Conservation (phyloP, 2,113 vertebrate species). For the Tretioscincus oriximinensis region DNA sequence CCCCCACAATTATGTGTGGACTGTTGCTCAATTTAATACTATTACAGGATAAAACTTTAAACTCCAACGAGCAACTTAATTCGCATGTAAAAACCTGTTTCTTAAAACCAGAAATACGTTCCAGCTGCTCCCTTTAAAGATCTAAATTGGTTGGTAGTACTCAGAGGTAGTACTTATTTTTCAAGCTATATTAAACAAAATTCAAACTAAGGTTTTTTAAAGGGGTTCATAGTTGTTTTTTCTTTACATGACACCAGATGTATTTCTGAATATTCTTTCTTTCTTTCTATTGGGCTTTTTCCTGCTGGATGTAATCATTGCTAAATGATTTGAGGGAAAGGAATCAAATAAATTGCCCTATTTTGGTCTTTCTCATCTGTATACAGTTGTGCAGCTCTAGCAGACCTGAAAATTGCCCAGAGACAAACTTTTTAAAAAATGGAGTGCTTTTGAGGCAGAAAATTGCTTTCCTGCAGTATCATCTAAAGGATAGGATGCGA, state of each 20-base stretch:
- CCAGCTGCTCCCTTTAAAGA: constrained; percentile 33
- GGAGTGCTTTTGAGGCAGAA: constrained; percentile 82
- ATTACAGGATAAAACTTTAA: no score
- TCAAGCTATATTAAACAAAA: constrained; percentile 69
- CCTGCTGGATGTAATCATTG: constrained; percentile 77
- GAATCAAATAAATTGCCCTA: constrained; percentile 81
- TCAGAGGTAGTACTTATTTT: constrained; percentile 57
- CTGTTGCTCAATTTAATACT: no score
- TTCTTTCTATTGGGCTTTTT: constrained; percentile 58
- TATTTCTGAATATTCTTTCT: constrained; percentile 65
- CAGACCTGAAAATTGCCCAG: constrained; percentile 83
- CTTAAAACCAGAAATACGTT: constrained; percentile 40
- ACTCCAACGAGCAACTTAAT: constrained; percentile 13
- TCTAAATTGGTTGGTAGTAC: constrained; percentile 57
- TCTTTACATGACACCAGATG: constrained; percentile 68
- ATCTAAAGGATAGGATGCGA: constrained; percentile 76
- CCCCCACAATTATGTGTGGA: no score
- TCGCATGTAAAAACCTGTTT: not conserved
- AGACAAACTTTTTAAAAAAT: constrained; percentile 80
- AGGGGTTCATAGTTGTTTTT: constrained; percentile 57
- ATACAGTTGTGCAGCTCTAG: constrained; percentile 78
- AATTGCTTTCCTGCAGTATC: constrained; percentile 79
- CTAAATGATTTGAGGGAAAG: constrained; percentile 79
- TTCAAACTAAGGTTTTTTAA: constrained; percentile 51
- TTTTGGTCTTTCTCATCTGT: constrained; percentile 79